Percentiles rank a stretch among this genome's conserved stretches.
Conservation (phyloP, 2,113 vertebrate genomes). For the Cacatua alba region DNA sequence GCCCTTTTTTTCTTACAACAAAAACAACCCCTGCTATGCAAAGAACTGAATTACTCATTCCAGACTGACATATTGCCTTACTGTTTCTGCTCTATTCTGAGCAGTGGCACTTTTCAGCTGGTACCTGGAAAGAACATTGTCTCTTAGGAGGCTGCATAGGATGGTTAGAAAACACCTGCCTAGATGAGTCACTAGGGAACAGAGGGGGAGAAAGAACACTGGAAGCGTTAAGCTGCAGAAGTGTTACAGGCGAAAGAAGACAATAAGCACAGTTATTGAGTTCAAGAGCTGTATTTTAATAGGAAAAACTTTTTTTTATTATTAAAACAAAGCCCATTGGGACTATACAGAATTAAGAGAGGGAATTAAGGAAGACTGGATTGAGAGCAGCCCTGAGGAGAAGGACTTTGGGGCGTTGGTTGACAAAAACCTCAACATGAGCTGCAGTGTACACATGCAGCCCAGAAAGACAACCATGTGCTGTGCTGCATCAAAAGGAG, state of each 20-base stretch:
- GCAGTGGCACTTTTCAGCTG: conserved; percentile 39
- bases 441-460: not conserved
- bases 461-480: not conserved
- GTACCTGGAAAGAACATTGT: conserved; percentile 36
- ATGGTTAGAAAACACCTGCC: conserved; percentile 55
- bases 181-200: conserved; percentile 30
- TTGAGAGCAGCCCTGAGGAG: not conserved
- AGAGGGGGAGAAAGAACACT: not conserved
- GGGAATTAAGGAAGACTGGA: not conserved
- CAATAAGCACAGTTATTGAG: not conserved
- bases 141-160: conserved; percentile 24
- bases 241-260: not conserved
- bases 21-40: conserved; percentile 3
- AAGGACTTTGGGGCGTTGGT: not conserved
- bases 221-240: not conserved
- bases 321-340: not conserved
- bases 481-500: not conserved
- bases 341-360: not conserved
- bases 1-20: not conserved
- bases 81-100: conserved; percentile 47
- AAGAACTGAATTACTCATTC: conserved; percentile 25
- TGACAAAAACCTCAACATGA: not conserved
- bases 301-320: not conserved
- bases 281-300: not conserved
- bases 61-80: conserved; percentile 37